Evolutionary conservation across 2,888 invertebrate species (phyloP).

Genomic region (Teleogryllus oceanicus): DNA sequence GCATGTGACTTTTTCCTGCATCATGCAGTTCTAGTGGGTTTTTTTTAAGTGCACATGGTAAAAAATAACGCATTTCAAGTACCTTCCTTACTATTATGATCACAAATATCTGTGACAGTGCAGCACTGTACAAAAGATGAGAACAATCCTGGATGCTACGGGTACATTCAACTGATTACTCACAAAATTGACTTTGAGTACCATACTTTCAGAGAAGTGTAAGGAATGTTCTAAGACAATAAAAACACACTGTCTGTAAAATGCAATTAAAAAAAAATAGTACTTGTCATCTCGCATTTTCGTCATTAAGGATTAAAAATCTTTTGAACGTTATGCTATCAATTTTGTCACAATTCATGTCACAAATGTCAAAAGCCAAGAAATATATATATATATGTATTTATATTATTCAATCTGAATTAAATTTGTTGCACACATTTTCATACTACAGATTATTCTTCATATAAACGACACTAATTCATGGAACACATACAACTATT

Average conservation of each 20-base stretch:
- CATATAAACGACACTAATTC: conserved; percentile 4
- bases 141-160: not conserved
- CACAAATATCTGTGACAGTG: conserved; percentile 6
- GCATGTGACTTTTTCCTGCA: not conserved
- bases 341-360: conserved; percentile 9
- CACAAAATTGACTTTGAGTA: conserved; percentile 4
- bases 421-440: not conserved
- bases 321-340: not conserved
- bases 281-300: conserved; percentile 9
- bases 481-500: conserved; percentile 18
- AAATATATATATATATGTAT: conserved; percentile 10
- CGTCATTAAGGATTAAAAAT: not conserved
- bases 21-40: not conserved
- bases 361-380: conserved; percentile 18
- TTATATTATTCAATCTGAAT: conserved; percentile 1
- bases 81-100: not conserved
- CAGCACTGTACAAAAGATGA: not conserved
- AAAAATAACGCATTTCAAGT: not conserved
- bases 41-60: not conserved
- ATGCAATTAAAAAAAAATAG: conserved; percentile 11
- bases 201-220: not conserved
- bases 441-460: conserved; percentile 18
- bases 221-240: conserved; percentile 12
- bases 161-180: not conserved
- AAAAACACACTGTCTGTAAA: conserved; percentile 18